Conservation (phyloP, 2,113 vertebrate species). For the Cichladusa arquata region DNA sequence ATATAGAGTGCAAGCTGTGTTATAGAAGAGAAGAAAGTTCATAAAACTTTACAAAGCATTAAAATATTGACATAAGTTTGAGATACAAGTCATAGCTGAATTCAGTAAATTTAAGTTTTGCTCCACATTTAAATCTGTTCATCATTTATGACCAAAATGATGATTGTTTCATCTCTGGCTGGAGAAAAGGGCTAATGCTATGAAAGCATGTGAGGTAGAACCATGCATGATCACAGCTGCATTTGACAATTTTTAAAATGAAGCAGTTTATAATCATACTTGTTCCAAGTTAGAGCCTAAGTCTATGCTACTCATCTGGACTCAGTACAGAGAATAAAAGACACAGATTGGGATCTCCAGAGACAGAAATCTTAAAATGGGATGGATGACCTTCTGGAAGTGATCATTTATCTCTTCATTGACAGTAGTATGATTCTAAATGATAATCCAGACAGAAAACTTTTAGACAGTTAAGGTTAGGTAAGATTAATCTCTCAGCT, state of each 20-base stretch:
- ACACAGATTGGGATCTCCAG: background rate
- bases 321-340: background rate
- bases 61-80: background rate
- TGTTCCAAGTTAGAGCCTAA: background rate
- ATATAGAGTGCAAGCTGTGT: background rate
- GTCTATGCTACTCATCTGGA: background rate
- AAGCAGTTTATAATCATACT: background rate
- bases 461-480: slow-evolving; percentile 23
- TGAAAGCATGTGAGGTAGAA: background rate
- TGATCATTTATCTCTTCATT: background rate
- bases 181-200: background rate
- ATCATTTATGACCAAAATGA: background rate
- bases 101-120: background rate
- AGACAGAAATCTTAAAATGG: background rate
- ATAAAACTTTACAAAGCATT: background rate
- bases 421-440: background rate
- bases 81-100: background rate
- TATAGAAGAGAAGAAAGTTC: background rate
- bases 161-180: background rate
- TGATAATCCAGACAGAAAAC: background rate
- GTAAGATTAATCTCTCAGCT: slow-evolving; percentile 24
- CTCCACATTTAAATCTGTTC: background rate
- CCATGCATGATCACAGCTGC: background rate
- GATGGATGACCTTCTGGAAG: background rate
- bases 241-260: background rate